Conservation (phyloP, 2,113 vertebrate genomes). For the Paramisgurnus dabryanus region DNA sequence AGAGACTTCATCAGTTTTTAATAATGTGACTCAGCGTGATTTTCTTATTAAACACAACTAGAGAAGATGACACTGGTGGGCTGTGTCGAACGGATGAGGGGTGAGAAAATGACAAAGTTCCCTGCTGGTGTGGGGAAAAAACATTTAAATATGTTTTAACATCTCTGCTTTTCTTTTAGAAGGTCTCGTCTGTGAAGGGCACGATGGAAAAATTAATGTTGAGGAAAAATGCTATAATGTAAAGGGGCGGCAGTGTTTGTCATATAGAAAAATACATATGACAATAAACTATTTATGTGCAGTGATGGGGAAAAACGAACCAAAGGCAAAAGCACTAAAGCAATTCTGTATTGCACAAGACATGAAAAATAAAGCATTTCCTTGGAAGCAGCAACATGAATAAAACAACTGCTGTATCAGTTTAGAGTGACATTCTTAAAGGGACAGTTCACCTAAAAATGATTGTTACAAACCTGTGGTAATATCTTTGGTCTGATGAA, state of each 20-base stretch:
- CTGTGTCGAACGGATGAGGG: conserved; percentile 1
- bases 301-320: too few species aligned
- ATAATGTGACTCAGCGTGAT: conserved; percentile 41
- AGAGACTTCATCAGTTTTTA: conserved; percentile 42
- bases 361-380: too few species aligned
- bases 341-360: too few species aligned
- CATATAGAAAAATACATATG: too few species aligned
- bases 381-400: too few species aligned
- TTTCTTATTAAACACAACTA: conserved; percentile 36
- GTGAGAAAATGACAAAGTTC: conserved; percentile 39
- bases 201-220: background rate
- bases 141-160: conserved; percentile 41
- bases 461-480: background rate
- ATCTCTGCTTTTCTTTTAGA: conserved; percentile 14
- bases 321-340: too few species aligned
- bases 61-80: conserved; percentile 31
- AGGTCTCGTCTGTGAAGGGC: background rate
- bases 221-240: too few species aligned
- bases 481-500: background rate
- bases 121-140: conserved; percentile 22
- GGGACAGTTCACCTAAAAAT: background rate
- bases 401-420: too few species aligned
- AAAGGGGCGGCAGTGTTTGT: too few species aligned
- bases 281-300: too few species aligned
- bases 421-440: background rate